Evolutionary conservation across 2,888 invertebrate genomes (phyloP).

Genomic region (Epistrophe grossulariae): DNA sequence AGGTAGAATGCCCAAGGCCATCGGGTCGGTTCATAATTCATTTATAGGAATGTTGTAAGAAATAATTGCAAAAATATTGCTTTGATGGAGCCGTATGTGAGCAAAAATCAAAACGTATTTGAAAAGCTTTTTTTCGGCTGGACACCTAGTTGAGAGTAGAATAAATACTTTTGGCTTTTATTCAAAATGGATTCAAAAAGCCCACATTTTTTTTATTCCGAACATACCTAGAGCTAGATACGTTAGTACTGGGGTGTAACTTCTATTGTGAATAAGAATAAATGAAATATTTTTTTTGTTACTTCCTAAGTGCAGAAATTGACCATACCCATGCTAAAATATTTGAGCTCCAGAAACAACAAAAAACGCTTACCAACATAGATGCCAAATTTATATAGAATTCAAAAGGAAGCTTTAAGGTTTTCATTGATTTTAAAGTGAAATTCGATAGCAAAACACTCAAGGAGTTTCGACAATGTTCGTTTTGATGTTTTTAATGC

Average conservation of each 20-base stretch:
- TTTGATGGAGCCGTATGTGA: not conserved
- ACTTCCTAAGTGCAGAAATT: no score
- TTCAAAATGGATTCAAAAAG: not conserved
- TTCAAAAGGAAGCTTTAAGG: no score
- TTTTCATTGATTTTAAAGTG: no score
- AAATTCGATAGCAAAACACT: no score
- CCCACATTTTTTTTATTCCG: not conserved
- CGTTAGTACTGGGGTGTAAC: not conserved
- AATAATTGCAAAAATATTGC: not conserved
- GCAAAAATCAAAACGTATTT: not conserved
- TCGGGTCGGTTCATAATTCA: conserved; percentile 45
- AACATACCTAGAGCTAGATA: no score
- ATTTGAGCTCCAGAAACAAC: no score
- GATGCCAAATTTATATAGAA: no score
- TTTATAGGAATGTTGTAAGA: conserved; percentile 8
- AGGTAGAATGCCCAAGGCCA: conserved; percentile 41
- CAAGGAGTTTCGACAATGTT: no score
- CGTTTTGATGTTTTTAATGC: no score
- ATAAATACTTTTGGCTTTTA: not conserved
- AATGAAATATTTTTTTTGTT: not conserved
- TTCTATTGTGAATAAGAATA: conserved; percentile 33
- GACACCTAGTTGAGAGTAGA: conserved; percentile 50
- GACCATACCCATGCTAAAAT: no score
- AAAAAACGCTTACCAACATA: no score
- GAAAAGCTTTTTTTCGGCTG: conserved; percentile 23